Evolutionary conservation across 2,113 vertebrate species (phyloP), one percentile per base, ranked within the genome.

Genomic region (Holacanthus passer): DNA sequence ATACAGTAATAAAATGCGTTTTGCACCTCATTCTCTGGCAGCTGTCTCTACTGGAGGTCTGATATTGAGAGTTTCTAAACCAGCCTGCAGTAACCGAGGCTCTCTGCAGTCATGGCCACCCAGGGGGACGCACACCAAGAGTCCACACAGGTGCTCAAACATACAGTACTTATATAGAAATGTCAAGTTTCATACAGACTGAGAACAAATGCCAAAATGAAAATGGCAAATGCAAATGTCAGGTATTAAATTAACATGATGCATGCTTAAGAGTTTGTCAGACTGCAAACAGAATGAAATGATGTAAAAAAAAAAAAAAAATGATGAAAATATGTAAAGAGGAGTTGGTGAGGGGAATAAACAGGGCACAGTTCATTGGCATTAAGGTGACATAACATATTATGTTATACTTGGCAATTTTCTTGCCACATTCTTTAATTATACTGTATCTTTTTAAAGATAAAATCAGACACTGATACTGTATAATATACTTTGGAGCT

Each of bases 201-300:
- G 19, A 22, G 1, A 39, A 64, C n/a, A 10, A 73, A 85, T 82
- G 55, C 19, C 55, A 69, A 41, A 29, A 67, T 5, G 50, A 9
- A 91, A 88, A 90, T 82, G 35, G 50, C 43, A 83, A 77, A 70
- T 73, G 19, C 50, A 76, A 88, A 88, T 77, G 24, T 6, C 0
- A 39, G 59, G 39, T 55, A 82, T 32, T 43, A 41, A 67, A n/a
- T 35, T n/a, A 22, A 45, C 20, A 2, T n/a, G n/a, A 53, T 1
- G 19, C 50, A 41, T 6, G 37, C 16, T 68, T 53, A 27, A 29
- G 48, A 53, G 24, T 77, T 45, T 69, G 7, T 29, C 66, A 65
- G 2, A 11, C 7, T 29, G 59, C 55, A 53, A 29, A 73, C 10
- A 47, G 73, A 65, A 22, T 13, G 19, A 73, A 76, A 58, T 31